Conservation (phyloP, 1,140 invertebrate genomes). For the Saccostrea echinata region DNA sequence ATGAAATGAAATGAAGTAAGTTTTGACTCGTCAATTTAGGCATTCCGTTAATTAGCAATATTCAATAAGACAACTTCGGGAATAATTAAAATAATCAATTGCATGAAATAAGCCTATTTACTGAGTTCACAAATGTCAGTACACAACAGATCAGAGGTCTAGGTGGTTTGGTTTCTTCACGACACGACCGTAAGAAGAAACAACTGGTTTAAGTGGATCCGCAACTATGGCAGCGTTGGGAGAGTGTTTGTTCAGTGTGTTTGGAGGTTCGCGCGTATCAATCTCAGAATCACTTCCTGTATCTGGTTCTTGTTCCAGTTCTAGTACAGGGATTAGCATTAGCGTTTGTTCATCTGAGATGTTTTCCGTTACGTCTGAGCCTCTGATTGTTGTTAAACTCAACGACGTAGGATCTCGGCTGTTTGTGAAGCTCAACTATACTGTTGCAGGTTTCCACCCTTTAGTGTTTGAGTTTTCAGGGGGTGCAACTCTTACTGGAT, state of each 20-base stretch:
- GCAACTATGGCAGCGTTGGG: not conserved
- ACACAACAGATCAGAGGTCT: not conserved
- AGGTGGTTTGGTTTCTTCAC: not conserved
- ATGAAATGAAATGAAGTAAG: too few species aligned
- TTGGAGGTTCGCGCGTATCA: not conserved
- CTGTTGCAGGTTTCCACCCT: conserved; percentile 33
- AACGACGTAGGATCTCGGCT: conserved; percentile 43
- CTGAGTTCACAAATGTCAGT: too few species aligned
- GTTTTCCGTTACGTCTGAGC: conserved; percentile 50
- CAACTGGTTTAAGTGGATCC: not conserved
- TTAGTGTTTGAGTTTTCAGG: conserved; percentile 12
- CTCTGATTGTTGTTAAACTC: too few species aligned
- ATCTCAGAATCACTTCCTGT: not conserved
- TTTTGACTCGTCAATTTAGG: too few species aligned
- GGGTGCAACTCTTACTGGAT: conserved; percentile 5
- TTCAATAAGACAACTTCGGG: too few species aligned
- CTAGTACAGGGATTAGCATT: not conserved
- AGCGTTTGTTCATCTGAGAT: not conserved
- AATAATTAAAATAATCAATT: too few species aligned
- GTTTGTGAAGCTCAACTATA: conserved; percentile 13
- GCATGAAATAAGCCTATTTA: too few species aligned
- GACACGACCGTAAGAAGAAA: not conserved
- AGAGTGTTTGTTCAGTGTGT: not conserved
- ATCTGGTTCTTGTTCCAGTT: not conserved
- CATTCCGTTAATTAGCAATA: too few species aligned